A percentile compares a stretch with the other conserved stretches of the same genome.
Conservation (phyloP, 1,140 invertebrate species). For the Triops longicaudatus region DNA sequence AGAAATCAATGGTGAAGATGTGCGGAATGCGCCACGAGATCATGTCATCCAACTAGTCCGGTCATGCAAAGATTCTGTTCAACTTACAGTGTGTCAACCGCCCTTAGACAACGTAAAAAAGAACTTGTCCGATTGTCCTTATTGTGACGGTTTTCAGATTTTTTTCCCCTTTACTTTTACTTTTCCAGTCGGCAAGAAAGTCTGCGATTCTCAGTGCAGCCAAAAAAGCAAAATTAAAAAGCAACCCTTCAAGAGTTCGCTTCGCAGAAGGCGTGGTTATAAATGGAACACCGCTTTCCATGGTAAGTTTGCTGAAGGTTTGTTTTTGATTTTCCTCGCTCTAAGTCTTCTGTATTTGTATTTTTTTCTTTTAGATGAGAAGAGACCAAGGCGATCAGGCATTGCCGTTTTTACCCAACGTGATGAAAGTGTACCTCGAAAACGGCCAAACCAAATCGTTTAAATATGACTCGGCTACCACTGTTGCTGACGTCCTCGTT, state of each 20-base stretch:
- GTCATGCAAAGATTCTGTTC: conserved; percentile 64
- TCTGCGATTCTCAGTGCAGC: conserved; percentile 76
- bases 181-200: conserved; percentile 53
- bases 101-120: conserved; percentile 55
- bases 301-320: conserved; percentile 35
- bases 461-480: conserved; percentile 83
- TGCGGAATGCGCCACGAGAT: conserved; percentile 69
- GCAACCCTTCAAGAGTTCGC: conserved; percentile 71
- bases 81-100: conserved; percentile 72
- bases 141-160: conserved; percentile 7
- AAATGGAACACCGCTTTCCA: conserved; percentile 55
- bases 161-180: background rate
- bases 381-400: conserved; percentile 63
- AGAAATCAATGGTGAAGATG: conserved; percentile 81
- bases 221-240: conserved; percentile 69
- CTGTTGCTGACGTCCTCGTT: conserved; percentile 74
- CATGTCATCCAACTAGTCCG: conserved; percentile 82
- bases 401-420: conserved; percentile 81
- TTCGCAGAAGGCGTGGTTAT: conserved; percentile 82
- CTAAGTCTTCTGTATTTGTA: conserved; percentile 22
- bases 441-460: conserved; percentile 95
- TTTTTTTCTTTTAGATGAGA: conserved; percentile 51
- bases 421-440: conserved; percentile 81
- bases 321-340: background rate
- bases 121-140: background rate